These are phyloP conservation scores for Yponomeuta plumbellus DNA, from an alignment of 2,888 invertebrate genomes.

Conservation along the genomic window DNA sequence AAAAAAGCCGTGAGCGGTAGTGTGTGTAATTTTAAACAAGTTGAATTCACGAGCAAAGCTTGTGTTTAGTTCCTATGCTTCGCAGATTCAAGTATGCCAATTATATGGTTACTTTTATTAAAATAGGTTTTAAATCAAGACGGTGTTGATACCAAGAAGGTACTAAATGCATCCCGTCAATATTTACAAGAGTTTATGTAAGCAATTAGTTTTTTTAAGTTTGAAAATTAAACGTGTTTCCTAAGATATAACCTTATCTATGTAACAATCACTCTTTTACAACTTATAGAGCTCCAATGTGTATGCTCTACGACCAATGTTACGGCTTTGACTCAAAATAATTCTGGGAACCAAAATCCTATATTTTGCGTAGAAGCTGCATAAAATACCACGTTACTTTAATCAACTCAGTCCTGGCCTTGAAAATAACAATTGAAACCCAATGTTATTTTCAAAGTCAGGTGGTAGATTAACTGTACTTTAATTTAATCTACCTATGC, in stretches of 20 bases:
- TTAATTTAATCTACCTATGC: background rate
- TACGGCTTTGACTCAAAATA: background rate
- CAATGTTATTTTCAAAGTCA: no score
- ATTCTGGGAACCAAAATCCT: background rate
- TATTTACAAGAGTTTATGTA: background rate
- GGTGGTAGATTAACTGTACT: no score
- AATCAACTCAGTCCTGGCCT: no score
- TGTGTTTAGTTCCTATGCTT: constrained; percentile 72
- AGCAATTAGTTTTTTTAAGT: no score
- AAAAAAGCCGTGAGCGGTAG: constrained; percentile 29
- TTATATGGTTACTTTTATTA: constrained; percentile 35
- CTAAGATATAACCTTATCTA: background rate
- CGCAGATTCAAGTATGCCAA: constrained; percentile 31
- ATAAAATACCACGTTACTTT: background rate
- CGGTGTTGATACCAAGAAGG: background rate
- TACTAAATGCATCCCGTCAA: background rate
- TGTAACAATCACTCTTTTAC: background rate
- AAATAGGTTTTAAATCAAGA: constrained; percentile 12
- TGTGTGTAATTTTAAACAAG: constrained; percentile 19
- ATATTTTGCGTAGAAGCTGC: background rate
- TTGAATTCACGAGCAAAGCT: constrained; percentile 52
- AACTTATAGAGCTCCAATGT: background rate
- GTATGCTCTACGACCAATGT: background rate
- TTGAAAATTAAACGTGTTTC: background rate
- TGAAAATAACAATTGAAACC: no score